Evolutionary conservation across 2,888 invertebrate species (phyloP), one percentile per base, ranked within the genome.

Genomic region (Melipona beecheii): DNA sequence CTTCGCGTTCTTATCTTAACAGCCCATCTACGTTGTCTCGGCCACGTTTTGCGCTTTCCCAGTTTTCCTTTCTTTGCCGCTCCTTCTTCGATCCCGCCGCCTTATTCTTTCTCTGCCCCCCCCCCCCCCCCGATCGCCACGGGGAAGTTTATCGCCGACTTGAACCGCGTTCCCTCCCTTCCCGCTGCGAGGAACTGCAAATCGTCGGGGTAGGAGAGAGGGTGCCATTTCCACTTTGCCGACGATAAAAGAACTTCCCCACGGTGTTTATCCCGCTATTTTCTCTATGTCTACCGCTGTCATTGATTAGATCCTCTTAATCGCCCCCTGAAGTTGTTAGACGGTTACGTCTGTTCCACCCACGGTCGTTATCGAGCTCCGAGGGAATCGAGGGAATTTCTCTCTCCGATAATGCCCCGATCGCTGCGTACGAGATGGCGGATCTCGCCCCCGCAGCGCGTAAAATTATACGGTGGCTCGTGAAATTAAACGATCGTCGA

Each of bases 21-120:
- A 92, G 90, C 91, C 92, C 81, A 94, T 94, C 94, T 93, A 93
- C 93, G 93, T 93, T 93, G 94, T 93, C 93, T 92, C 90, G 86
- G 86, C 73, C 89, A 76, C 85, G 82, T 84, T 89, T 80, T 78
- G 84, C 85, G 80, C 83, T 77, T 90, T 87, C 68, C 84, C 79
- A 74, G 81, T 75, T 66, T 75, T 66, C 79, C 77, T 75, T 64
- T 36, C 36, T 75, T 73, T 75, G 65, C 75, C 66, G 17, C 86
- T 79, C 36, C 9, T 43, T 43, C 43, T 78, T 60, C 75, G 73
- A 77, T 60, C 24, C 74, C 66, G 50, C 58, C 43, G 31, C 15
- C 62, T 56, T 62, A 49, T 64, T 70, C 71, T 13, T 9, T 19
- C 27, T 75, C 50, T 4, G 15, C 0, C 58, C 31, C 50, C 6